A percentile compares a stretch with the other conserved stretches of the same genome.
Evolutionary conservation across 2,888 invertebrate species (phyloP).

Genomic region (Polydrusus pterygomalis): DNA sequence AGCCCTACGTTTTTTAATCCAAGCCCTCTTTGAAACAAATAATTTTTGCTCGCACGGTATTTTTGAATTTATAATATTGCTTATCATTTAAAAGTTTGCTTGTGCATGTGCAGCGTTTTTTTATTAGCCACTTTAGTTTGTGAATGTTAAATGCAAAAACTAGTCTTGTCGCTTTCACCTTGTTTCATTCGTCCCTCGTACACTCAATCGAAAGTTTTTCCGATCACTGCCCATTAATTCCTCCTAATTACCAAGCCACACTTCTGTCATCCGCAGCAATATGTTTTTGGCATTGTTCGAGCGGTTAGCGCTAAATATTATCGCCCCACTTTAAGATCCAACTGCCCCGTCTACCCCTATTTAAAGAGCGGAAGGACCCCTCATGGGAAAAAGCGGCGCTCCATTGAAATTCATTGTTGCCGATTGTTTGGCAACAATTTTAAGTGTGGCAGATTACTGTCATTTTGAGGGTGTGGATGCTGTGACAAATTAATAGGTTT

Average conservation of each 20-base stretch:
- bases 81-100: too few species aligned
- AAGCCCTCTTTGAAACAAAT: too few species aligned
- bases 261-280: constrained; percentile 67
- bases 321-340: constrained; percentile 61
- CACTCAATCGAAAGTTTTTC: constrained; percentile 17
- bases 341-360: constrained; percentile 17
- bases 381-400: constrained; percentile 66
- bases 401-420: constrained; percentile 67
- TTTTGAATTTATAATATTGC: too few species aligned
- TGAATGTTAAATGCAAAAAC: too few species aligned
- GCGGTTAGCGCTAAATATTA: constrained; percentile 65
- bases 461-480: constrained; percentile 59
- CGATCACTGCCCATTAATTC: constrained; percentile 59
- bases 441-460: constrained; percentile 67
- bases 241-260: constrained; percentile 71
- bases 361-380: constrained; percentile 57
- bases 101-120: too few species aligned
- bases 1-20: too few species aligned
- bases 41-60: too few species aligned
- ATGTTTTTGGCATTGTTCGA: constrained; percentile 62
- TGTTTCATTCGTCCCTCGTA: constrained; percentile 51
- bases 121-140: too few species aligned
- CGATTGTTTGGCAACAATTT: constrained; percentile 67
- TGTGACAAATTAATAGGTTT: constrained; percentile 59
- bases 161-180: not conserved